Conservation (phyloP, 2,888 invertebrate species). For the Catocala fraxini region DNA sequence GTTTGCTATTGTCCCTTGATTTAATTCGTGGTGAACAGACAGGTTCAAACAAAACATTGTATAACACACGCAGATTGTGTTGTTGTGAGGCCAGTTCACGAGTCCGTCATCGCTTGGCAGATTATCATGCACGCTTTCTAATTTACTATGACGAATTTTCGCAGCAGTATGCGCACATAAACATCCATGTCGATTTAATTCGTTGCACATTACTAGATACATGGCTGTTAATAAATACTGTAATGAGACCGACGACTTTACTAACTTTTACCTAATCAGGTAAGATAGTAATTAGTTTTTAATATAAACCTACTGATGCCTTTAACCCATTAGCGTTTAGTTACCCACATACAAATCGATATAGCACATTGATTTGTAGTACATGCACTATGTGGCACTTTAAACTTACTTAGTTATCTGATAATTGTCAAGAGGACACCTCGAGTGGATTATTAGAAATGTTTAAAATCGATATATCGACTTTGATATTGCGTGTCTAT, state of each 20-base stretch:
- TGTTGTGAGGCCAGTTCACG: constrained; percentile 39
- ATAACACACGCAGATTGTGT: constrained; percentile 37
- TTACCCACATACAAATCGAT: no score
- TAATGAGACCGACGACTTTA: neutral
- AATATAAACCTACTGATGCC: neutral
- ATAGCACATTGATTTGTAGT: no score
- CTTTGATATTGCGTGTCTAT: no score
- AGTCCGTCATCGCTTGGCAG: constrained; percentile 54
- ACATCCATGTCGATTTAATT: constrained; percentile 60
- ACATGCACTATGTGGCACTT: no score
- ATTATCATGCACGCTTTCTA: constrained; percentile 79
- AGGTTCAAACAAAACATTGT: constrained; percentile 37
- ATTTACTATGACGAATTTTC: constrained; percentile 81
- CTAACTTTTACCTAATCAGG: neutral
- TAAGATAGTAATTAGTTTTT: neutral
- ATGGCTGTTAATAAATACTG: constrained; percentile 24
- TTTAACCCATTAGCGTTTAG: neutral
- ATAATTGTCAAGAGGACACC: no score
- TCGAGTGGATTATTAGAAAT: no score
- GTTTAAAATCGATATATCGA: no score
- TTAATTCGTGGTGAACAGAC: constrained; percentile 17
- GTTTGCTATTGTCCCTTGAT: constrained; percentile 1
- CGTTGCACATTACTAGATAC: constrained; percentile 51
- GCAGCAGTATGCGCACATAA: constrained; percentile 59
- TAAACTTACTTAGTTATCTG: no score